Conservation (phyloP, 1,140 invertebrate species). For the Prorops nasuta region DNA sequence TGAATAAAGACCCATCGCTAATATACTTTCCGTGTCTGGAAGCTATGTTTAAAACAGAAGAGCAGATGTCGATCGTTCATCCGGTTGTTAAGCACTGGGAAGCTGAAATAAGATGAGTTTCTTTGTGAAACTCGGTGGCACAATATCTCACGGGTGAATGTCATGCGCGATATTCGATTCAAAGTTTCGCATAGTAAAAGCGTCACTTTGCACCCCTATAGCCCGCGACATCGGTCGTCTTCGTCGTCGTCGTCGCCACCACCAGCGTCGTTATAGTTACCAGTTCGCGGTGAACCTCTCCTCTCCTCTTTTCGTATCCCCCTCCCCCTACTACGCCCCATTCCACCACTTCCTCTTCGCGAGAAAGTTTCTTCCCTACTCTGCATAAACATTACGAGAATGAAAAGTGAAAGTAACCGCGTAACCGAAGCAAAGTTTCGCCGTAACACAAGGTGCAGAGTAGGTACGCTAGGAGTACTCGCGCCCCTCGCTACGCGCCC, state of each 20-base stretch:
- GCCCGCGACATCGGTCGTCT: conserved; percentile 1
- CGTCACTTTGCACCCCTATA: neutral
- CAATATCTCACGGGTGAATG: neutral
- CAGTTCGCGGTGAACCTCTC: too few relatives aligned
- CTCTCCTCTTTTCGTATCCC: neutral
- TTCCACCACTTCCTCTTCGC: conserved; percentile 18
- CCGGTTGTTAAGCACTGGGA: too few relatives aligned
- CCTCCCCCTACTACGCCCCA: conserved; percentile 18
- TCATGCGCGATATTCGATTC: conserved; percentile 1
- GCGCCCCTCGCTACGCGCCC: conserved; percentile 31
- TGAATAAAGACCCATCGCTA: too few relatives aligned
- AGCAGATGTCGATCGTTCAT: too few relatives aligned
- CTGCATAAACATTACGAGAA: conserved; percentile 54
- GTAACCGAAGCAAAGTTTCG: conserved; percentile 46
- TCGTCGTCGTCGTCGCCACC: conserved; percentile 1
- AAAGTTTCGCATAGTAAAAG: neutral
- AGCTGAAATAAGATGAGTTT: too few relatives aligned
- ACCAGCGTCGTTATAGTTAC: conserved; percentile 21
- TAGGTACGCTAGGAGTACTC: conserved; percentile 30
- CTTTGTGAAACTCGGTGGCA: neutral
- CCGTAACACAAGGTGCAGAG: neutral
- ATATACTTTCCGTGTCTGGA: too few relatives aligned
- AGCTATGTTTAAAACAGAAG: too few relatives aligned
- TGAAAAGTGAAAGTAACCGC: conserved; percentile 52
- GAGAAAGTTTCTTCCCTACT: conserved; percentile 50